Evolutionary conservation across 1,140 invertebrate genomes (phyloP).

Genomic region (Diachasmimorpha longicaudata): DNA sequence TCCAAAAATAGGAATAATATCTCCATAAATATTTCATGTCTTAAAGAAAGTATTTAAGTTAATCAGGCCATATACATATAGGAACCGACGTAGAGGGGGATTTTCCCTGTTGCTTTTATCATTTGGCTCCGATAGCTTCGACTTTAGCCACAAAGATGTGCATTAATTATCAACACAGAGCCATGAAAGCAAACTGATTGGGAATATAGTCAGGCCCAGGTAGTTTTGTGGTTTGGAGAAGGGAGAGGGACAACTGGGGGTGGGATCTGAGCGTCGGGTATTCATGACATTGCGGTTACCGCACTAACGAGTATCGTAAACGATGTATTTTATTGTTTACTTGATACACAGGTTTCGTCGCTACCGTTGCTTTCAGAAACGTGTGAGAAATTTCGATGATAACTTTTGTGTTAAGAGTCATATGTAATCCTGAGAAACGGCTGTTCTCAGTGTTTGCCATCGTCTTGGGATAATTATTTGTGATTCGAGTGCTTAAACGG

Average conservation of each 20-base stretch:
- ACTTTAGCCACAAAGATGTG: background rate
- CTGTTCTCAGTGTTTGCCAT: background rate
- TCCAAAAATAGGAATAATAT: too few species aligned
- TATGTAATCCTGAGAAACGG: background rate
- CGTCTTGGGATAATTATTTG: background rate
- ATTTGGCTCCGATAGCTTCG: too few species aligned
- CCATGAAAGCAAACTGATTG: background rate
- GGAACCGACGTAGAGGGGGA: too few species aligned
- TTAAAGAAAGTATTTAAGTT: too few species aligned
- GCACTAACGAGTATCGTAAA: background rate
- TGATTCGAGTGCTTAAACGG: too few species aligned
- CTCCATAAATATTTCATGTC: too few species aligned
- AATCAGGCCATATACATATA: too few species aligned
- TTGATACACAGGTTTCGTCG: background rate
- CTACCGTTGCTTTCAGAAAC: background rate
- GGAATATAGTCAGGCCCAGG: background rate
- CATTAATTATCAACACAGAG: background rate
- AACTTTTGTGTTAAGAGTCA: background rate
- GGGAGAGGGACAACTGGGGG: background rate
- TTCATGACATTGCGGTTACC: conserved; percentile 6
- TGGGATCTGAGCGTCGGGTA: background rate
- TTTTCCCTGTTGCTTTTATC: background rate
- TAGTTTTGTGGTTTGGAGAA: too few species aligned
- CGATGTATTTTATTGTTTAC: background rate
- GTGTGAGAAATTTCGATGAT: background rate